Evolutionary conservation across 2,888 invertebrate genomes (phyloP).

Genomic region (Congeria kusceri): DNA sequence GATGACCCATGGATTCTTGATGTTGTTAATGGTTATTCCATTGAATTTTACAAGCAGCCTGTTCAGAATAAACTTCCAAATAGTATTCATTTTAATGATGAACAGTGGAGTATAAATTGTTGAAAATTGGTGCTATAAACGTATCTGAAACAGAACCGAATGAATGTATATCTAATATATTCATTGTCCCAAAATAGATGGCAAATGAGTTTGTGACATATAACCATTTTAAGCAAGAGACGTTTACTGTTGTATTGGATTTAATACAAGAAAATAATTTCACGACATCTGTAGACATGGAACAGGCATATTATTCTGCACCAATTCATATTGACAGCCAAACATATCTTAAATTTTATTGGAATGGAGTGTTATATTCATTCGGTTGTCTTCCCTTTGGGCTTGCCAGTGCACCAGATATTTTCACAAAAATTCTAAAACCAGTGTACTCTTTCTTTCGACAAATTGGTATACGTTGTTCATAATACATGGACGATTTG

Average conservation of each 20-base stretch:
- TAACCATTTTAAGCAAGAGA: too few relatives aligned
- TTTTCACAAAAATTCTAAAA: constrained; percentile 7
- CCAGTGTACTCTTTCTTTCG: constrained; percentile 11
- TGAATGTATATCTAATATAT: constrained; percentile 15
- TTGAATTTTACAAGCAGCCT: constrained; percentile 3
- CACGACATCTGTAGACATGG: too few relatives aligned
- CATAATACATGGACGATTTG: constrained; percentile 14
- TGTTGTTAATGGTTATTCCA: neutral
- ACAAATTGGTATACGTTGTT: constrained; percentile 4
- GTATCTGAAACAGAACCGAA: neutral
- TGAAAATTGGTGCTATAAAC: constrained; percentile 3
- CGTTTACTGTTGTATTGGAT: too few relatives aligned
- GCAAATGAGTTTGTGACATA: too few relatives aligned
- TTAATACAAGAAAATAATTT: too few relatives aligned
- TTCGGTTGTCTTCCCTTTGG: neutral
- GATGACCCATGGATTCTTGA: neutral
- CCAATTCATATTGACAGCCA: constrained; percentile 8
- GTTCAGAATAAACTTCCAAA: neutral
- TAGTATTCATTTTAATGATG: constrained; percentile 1
- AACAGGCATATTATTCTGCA: neutral
- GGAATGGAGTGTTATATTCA: neutral
- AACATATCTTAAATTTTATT: constrained; percentile 18
- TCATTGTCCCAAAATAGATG: neutral
- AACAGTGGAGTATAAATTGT: neutral
- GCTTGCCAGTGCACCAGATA: neutral